Conservation (phyloP, 2,888 invertebrate genomes). For the Agriopis leucophaearia region DNA sequence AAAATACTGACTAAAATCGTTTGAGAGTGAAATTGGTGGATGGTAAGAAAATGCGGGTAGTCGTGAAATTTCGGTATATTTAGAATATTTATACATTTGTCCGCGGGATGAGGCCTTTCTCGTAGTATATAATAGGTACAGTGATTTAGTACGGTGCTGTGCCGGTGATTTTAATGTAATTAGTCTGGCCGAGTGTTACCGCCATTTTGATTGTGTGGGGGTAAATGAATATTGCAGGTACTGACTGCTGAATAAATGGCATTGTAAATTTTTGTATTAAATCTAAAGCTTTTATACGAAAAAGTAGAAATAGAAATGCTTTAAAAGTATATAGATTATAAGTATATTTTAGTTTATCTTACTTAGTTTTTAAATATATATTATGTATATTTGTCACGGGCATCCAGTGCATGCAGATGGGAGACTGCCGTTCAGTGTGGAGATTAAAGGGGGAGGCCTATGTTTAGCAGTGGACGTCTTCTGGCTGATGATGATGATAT, state of each 20-base stretch:
- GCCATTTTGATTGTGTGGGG: constrained; percentile 68
- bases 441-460: too few relatives aligned
- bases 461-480: too few relatives aligned
- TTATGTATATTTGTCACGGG: too few relatives aligned
- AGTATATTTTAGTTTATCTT: too few relatives aligned
- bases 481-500: too few relatives aligned
- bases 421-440: too few relatives aligned
- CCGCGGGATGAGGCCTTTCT: constrained; percentile 73
- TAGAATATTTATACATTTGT: constrained; percentile 84
- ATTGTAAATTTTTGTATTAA: neutral
- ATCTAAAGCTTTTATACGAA: too few relatives aligned
- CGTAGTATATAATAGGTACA: constrained; percentile 77
- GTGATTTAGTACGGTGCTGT: constrained; percentile 80
- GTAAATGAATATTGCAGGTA: constrained; percentile 38
- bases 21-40: constrained; percentile 5
- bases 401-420: too few relatives aligned
- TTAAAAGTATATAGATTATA: too few relatives aligned
- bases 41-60: constrained; percentile 40
- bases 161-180: constrained; percentile 80
- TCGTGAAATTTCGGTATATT: constrained; percentile 79
- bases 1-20: constrained; percentile 34
- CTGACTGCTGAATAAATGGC: neutral
- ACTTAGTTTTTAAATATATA: too few relatives aligned
- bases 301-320: too few relatives aligned
- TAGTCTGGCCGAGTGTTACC: constrained; percentile 74